Conservation (phyloP, 2,888 invertebrate genomes). For the Pyrochroa serraticornis region DNA sequence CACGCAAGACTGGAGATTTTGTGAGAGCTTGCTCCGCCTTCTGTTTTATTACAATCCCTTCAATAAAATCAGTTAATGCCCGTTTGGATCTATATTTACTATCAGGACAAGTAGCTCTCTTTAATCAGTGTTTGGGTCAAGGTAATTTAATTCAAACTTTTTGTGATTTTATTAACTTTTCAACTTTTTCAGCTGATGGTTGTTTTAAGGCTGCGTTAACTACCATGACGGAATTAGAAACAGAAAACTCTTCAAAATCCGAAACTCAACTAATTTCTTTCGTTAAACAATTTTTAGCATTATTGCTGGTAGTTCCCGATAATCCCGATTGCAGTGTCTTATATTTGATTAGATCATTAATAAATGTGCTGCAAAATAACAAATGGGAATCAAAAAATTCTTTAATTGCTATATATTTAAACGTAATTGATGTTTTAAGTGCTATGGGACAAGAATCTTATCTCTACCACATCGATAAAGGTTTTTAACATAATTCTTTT, state of each 20-base stretch:
- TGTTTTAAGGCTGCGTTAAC: conserved; percentile 89
- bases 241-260: conserved; percentile 75
- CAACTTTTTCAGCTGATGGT: conserved; percentile 75
- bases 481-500: conserved; percentile 53
- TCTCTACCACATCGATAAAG: conserved; percentile 84
- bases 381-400: conserved; percentile 73
- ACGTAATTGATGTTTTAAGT: conserved; percentile 78
- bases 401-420: conserved; percentile 73
- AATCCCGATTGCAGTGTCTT: conserved; percentile 88
- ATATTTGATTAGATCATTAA: conserved; percentile 78
- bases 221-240: conserved; percentile 77
- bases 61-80: conserved; percentile 78
- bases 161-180: not conserved
- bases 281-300: conserved; percentile 79
- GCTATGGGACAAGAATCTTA: conserved; percentile 82
- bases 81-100: conserved; percentile 85
- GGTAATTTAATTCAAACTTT: conserved; percentile 60
- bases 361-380: conserved; percentile 80
- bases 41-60: conserved; percentile 96
- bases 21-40: conserved; percentile 95
- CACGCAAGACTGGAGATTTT: conserved; percentile 82
- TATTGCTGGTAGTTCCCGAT: conserved; percentile 84
- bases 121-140: conserved; percentile 91
- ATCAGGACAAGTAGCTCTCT: conserved; percentile 86
- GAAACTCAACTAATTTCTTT: conserved; percentile 75